Percentiles rank a stretch among this genome's conserved stretches.
Conservation (phyloP, 2,113 vertebrate species). For the Semicossyphus pulcher region DNA sequence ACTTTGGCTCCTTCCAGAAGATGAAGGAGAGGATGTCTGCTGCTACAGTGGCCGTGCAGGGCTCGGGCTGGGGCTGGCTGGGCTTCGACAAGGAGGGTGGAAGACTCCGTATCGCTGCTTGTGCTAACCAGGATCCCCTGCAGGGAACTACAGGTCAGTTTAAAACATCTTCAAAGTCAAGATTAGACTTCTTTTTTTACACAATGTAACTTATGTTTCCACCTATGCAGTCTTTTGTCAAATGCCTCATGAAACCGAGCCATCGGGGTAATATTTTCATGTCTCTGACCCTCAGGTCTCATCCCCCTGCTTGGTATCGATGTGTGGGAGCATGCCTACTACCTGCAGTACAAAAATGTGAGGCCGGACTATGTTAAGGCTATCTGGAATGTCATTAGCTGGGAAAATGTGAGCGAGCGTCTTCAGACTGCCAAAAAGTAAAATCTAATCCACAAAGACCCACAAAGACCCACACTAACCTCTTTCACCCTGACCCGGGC, state of each 20-base stretch:
- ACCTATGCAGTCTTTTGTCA: not conserved
- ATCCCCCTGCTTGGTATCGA: slow-evolving; percentile 96
- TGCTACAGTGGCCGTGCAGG: slow-evolving; percentile 92
- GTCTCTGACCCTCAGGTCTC: slow-evolving; percentile 84
- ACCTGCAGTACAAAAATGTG: slow-evolving; percentile 98
- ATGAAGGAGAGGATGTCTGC: slow-evolving; percentile 95
- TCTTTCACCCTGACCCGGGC: not conserved
- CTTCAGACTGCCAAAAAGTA: slow-evolving; percentile 89
- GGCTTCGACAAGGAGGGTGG: slow-evolving; percentile 91
- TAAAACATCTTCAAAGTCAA: not conserved
- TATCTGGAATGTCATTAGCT: slow-evolving; percentile 97
- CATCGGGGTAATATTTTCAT: not conserved
- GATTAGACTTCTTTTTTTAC: not conserved
- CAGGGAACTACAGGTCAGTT: slow-evolving; percentile 94
- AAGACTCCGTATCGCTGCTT: slow-evolving; percentile 88
- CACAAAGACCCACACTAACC: not conserved
- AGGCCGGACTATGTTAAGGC: slow-evolving; percentile 97
- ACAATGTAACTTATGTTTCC: not conserved
- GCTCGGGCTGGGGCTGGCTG: slow-evolving; percentile 98
- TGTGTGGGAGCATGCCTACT: slow-evolving; percentile 99
- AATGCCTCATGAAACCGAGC: accelerated
- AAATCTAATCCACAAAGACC: slow-evolving; percentile 18
- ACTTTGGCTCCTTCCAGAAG: slow-evolving; percentile 94
- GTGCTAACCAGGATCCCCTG: slow-evolving; percentile 95
- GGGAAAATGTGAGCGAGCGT: slow-evolving; percentile 93